Percentiles rank a stretch among this genome's conserved stretches.
These are phyloP conservation scores for Manis javanica DNA, from an alignment of 2,797 vertebrate genomes.

Conservation along the genomic window DNA sequence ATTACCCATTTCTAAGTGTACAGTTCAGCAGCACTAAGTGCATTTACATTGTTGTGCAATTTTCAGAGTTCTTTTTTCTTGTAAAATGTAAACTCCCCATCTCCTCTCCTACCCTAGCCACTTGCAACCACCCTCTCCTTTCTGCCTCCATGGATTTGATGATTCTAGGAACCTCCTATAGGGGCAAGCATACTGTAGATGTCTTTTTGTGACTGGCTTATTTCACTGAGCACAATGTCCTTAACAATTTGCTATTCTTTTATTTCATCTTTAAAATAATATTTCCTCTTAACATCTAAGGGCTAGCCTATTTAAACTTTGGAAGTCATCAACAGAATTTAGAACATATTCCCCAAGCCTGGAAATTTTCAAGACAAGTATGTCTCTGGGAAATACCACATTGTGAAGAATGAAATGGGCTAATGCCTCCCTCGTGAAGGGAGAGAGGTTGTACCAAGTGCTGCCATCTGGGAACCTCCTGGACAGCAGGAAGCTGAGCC, in stretches of 20 bases:
- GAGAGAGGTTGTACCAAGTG: neutral
- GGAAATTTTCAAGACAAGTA: neutral
- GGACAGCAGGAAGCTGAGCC: conserved; percentile 35
- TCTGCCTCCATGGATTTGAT: neutral
- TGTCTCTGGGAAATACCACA: neutral
- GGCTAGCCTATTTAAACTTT: neutral
- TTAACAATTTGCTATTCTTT: neutral
- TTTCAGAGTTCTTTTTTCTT: neutral
- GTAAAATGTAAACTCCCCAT: neutral
- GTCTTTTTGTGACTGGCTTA: conserved; percentile 9
- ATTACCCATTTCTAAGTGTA: neutral
- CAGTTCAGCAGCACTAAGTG: neutral
- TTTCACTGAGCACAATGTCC: neutral
- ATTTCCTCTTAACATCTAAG: neutral
- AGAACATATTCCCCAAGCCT: neutral
- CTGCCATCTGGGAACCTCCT: conserved; percentile 54
- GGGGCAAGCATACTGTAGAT: neutral
- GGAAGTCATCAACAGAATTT: conserved; percentile 35
- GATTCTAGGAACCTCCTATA: neutral
- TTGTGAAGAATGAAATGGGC: neutral
- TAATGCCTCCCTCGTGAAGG: neutral
- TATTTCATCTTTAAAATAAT: conserved; percentile 59
- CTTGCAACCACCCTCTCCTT: neutral
- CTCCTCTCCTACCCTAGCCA: rapidly evolving
- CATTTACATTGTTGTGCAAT: neutral